Evolutionary conservation across 1,140 invertebrate species (phyloP), one percentile per base, ranked within the genome.

Genomic region (Diorhabda elongata): DNA sequence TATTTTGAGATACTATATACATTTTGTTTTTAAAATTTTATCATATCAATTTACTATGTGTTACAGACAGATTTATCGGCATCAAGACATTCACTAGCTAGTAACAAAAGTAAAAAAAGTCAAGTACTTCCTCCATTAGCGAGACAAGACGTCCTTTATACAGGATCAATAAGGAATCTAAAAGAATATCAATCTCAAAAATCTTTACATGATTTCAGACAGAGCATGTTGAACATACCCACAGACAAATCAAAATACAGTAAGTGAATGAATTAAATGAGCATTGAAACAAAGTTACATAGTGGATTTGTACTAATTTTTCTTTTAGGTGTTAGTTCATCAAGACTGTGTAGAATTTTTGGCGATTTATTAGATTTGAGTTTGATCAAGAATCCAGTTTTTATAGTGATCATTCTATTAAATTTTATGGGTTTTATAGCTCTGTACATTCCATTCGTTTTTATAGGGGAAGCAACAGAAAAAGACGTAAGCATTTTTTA

Each of bases 101-200:
- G 84, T 44, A 66, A 42, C 47, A 67, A 89, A 90, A 67, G 65
- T 45, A 67, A 7, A 75, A 85, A 85, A 81, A 88, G 69, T 82
- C 86, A 5, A 81, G 87, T 69, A 92, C 96, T 97, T 26, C 88
- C 96, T 11, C 97, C 97, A 3, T 82, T 99, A 80, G 97, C 96
- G 4, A 86, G 96, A 61, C 97, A 98, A 82, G 97, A 99, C 82
- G 98, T 99, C 73, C 99, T 99, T 84, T 99, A 99, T 84, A 95
- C 95, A 9, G 97, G 97, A 42, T 96, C 94, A 44, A 91, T 98
- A 6, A 85, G 91, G 44, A 93, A 97, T 83, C 85, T 98, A 62
- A 94, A 93, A 0, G 92, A 97, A 82, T 98, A 91, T 82, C 92
- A 96, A 78, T 94, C 92, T 65, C 95, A 97, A 81, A 95, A 94